These are phyloP conservation scores for Gallinago solitaria DNA, from an alignment of 2,797 vertebrate species.

Conservation along the genomic window DNA sequence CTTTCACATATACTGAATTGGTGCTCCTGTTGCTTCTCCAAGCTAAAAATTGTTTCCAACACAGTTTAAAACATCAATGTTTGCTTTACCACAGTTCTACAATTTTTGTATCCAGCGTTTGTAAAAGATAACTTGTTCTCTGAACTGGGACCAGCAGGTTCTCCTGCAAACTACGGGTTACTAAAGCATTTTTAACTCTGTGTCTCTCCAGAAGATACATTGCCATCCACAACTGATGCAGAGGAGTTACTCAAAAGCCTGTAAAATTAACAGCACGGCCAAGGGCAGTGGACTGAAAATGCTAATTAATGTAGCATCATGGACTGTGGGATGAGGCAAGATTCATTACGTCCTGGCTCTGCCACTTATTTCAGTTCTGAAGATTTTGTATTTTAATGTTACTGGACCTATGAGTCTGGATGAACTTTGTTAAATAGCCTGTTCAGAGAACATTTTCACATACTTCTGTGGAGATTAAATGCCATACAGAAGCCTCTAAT, in stretches of 20 bases:
- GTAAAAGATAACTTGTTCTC: neutral
- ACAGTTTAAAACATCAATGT: neutral
- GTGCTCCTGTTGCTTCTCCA: rapidly evolving
- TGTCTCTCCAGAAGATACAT: constrained; percentile 20
- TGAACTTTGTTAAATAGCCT: neutral
- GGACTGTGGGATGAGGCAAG: constrained; percentile 45
- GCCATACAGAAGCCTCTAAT: neutral
- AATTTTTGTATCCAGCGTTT: neutral
- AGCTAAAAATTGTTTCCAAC: neutral
- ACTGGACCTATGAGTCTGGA: neutral
- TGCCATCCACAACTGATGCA: neutral
- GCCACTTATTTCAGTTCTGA: constrained; percentile 14
- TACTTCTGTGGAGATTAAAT: neutral
- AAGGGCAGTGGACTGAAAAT: constrained; percentile 47
- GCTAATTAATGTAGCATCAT: constrained; percentile 27
- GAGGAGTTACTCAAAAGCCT: constrained; percentile 56
- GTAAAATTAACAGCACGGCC: constrained; percentile 49
- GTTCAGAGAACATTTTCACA: neutral
- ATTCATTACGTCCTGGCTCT: constrained; percentile 48
- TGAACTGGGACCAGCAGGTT: neutral
- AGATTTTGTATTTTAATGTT: constrained; percentile 17
- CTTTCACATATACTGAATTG: neutral
- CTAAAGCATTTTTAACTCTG: neutral
- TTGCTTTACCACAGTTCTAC: neutral
- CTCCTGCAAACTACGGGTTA: neutral